A percentile compares a stretch with the other conserved stretches of the same genome.
phyloP scores from a whole-genome alignment of 2,797 vertebrate species.

The Pantherophis vulpinus region DNA sequence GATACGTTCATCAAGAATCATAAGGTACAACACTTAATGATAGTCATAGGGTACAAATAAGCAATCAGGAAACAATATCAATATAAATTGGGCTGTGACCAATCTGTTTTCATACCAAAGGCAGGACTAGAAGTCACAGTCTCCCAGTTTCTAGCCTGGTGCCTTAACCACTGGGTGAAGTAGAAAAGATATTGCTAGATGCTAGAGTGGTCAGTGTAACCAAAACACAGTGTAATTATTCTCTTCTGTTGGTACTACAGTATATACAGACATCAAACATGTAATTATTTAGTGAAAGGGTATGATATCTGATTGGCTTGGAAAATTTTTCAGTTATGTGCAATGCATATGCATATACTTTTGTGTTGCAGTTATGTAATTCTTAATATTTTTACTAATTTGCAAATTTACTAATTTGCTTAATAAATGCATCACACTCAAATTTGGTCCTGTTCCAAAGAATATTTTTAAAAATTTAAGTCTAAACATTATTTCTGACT shows the following conservation, averaged over 20 bases:
- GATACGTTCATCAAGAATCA: too few relatives aligned
- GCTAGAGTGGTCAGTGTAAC: background rate
- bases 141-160: background rate
- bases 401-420: background rate
- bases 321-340: background rate
- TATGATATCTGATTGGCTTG: background rate
- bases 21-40: too few relatives aligned
- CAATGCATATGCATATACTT: background rate
- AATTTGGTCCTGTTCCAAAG: background rate
- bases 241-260: background rate
- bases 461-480: background rate
- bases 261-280: background rate
- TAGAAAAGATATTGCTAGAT: conserved; percentile 24
- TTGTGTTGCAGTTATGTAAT: background rate
- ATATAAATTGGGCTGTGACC: background rate
- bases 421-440: background rate
- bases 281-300: background rate
- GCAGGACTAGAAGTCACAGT: background rate
- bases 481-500: background rate
- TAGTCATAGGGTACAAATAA: too few relatives aligned
- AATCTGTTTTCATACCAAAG: background rate
- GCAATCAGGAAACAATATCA: too few relatives aligned
- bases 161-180: background rate
- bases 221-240: background rate
- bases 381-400: background rate